phyloP scores from a whole-genome alignment of 2,113 vertebrate genomes.

The Silurus meridionalis region DNA sequence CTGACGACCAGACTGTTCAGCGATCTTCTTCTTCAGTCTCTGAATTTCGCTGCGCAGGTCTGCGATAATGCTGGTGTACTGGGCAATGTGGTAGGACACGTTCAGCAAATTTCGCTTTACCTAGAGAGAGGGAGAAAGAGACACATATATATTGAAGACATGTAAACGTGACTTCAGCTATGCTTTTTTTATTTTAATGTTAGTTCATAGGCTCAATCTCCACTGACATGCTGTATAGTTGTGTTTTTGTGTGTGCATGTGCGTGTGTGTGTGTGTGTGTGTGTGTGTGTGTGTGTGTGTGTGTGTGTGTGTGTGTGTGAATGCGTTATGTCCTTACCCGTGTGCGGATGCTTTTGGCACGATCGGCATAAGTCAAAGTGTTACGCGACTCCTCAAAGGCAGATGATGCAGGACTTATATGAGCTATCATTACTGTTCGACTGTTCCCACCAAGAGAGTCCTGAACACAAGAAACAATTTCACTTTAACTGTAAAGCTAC shows the following conservation, averaged over 20 bases:
- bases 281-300: background rate
- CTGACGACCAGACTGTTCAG: slow-evolving; percentile 71
- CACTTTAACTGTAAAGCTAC: background rate
- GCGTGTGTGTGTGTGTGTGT: background rate
- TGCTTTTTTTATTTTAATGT: background rate
- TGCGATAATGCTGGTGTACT: slow-evolving; percentile 87
- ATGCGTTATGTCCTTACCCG: slow-evolving; percentile 69
- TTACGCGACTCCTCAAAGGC: slow-evolving; percentile 90
- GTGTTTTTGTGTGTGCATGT: background rate
- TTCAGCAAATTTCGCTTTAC: slow-evolving; percentile 86
- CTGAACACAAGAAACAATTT: slow-evolving; percentile 60
- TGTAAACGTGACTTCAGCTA: background rate
- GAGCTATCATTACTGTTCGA: slow-evolving; percentile 90
- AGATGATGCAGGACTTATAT: slow-evolving; percentile 87
- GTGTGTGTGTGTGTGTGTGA: background rate
- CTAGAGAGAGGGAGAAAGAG: slow-evolving; percentile 59
- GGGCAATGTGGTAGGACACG: slow-evolving; percentile 86
- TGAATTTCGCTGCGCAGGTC: slow-evolving; percentile 84
- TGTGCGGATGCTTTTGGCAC: slow-evolving; percentile 88
- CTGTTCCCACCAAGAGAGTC: slow-evolving; percentile 90
- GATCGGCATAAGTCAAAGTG: slow-evolving; percentile 85
- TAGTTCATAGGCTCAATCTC: background rate
- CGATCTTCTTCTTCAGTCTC: slow-evolving; percentile 81
- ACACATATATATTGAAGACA: background rate
- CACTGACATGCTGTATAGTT: background rate